A percentile compares a stretch with the other conserved stretches of the same genome.
These are phyloP conservation scores for Rhadina sibilatrix DNA, from an alignment of 2,113 vertebrate genomes.

Conservation along the genomic window DNA sequence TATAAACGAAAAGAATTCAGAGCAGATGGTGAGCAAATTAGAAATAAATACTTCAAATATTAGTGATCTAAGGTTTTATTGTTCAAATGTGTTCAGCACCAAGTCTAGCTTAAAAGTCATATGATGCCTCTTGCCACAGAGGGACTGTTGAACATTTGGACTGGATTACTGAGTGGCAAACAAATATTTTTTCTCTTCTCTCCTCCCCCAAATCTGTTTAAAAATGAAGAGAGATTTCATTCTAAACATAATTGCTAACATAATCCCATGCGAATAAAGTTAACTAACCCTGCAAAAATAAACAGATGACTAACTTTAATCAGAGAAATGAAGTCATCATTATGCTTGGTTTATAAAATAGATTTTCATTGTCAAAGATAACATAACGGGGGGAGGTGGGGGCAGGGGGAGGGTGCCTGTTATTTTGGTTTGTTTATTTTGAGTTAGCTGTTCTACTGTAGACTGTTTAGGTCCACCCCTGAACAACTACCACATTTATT, in stretches of 20 bases:
- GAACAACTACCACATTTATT: conserved; percentile 53
- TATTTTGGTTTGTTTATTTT: conserved; percentile 41
- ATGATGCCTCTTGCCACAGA: conserved; percentile 71
- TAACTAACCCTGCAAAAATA: conserved; percentile 89
- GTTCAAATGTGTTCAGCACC: conserved; percentile 35
- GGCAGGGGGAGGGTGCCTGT: background rate
- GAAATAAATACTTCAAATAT: conserved; percentile 60
- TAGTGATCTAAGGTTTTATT: conserved; percentile 57
- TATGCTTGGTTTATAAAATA: conserved; percentile 85
- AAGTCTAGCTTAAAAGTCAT: conserved; percentile 49
- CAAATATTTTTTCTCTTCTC: conserved; percentile 34
- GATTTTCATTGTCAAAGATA: conserved; percentile 56
- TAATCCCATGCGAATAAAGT: conserved; percentile 81
- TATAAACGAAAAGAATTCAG: background rate
- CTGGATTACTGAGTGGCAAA: conserved; percentile 58
- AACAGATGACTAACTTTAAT: conserved; percentile 88
- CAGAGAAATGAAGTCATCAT: conserved; percentile 90
- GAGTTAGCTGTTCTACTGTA: conserved; percentile 39
- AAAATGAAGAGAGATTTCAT: conserved; percentile 63
- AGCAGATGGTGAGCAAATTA: conserved; percentile 52
- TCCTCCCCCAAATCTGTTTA: conserved; percentile 54
- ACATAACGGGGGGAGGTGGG: background rate
- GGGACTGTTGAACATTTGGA: conserved; percentile 71
- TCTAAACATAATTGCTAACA: conserved; percentile 79
- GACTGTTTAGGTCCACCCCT: conserved; percentile 44